Evolutionary conservation across 1,140 invertebrate genomes (phyloP).

Genomic region (Polypedilum pembai): DNA sequence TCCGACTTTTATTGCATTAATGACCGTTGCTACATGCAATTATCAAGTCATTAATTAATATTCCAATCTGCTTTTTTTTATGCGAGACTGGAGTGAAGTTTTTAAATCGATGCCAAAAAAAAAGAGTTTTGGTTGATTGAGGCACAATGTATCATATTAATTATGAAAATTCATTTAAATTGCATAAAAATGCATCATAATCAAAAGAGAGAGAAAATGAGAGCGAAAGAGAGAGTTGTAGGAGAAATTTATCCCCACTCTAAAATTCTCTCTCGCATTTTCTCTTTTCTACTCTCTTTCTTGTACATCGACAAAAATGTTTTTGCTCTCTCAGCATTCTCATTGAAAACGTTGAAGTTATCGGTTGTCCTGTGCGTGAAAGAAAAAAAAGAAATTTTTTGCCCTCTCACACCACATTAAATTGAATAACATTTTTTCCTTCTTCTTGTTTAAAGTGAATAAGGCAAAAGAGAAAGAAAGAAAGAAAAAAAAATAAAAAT

Average conservation of each 20-base stretch:
- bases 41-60: conserved; percentile 19
- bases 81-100: not conserved
- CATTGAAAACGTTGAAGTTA: not conserved
- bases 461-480: not conserved
- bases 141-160: conserved; percentile 12
- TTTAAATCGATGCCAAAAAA: not conserved
- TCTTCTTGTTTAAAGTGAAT: not conserved
- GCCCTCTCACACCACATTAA: not conserved
- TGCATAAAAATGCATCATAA: not conserved
- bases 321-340: not conserved
- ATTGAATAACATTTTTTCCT: not conserved
- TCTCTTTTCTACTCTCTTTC: not conserved
- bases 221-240: not conserved
- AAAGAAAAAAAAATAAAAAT: not conserved
- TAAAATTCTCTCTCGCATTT: conserved; percentile 1
- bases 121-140: not conserved
- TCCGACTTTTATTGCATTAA: not conserved
- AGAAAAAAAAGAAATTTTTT: not conserved
- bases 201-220: not conserved
- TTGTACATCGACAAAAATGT: not conserved
- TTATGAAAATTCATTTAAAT: not conserved
- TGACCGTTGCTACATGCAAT: not conserved
- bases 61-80: conserved; percentile 6
- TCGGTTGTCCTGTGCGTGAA: not conserved
- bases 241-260: not conserved